phyloP scores from a whole-genome alignment of 2,113 vertebrate genomes.

The Sebastes fasciatus region DNA sequence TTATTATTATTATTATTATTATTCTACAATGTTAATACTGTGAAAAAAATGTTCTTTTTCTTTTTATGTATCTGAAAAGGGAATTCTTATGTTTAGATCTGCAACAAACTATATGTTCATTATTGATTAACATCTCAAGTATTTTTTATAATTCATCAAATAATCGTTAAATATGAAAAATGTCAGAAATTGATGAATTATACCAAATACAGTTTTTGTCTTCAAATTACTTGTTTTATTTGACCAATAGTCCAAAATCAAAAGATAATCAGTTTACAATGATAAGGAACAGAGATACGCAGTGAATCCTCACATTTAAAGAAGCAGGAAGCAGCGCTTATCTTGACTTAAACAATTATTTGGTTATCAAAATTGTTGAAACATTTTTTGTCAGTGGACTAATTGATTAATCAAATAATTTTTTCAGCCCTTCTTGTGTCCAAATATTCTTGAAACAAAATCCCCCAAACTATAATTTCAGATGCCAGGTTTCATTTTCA shows the following conservation, averaged over 20 bases:
- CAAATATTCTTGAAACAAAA: neutral
- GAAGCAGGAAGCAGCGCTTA: neutral
- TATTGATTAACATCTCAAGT: neutral
- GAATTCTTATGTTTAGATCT: neutral
- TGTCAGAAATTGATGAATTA: neutral
- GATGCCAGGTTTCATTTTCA: neutral
- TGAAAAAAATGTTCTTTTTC: too few species aligned
- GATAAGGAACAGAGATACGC: neutral
- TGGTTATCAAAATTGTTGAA: neutral
- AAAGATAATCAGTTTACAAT: neutral
- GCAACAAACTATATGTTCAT: rapidly evolving
- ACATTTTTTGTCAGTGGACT: neutral
- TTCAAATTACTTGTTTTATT: neutral
- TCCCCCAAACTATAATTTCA: neutral
- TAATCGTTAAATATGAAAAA: neutral
- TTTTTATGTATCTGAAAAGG: neutral
- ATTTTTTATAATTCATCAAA: neutral
- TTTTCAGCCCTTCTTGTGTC: neutral
- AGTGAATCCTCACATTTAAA: neutral
- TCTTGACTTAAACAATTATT: neutral
- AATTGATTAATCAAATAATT: neutral
- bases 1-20: neutral
- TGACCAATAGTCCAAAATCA: too few species aligned
- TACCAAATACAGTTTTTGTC: neutral
- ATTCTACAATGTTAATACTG: neutral